These are phyloP conservation scores for Sphenopsis melanotis DNA, from an alignment of 2,797 vertebrate species.

Conservation along the genomic window DNA sequence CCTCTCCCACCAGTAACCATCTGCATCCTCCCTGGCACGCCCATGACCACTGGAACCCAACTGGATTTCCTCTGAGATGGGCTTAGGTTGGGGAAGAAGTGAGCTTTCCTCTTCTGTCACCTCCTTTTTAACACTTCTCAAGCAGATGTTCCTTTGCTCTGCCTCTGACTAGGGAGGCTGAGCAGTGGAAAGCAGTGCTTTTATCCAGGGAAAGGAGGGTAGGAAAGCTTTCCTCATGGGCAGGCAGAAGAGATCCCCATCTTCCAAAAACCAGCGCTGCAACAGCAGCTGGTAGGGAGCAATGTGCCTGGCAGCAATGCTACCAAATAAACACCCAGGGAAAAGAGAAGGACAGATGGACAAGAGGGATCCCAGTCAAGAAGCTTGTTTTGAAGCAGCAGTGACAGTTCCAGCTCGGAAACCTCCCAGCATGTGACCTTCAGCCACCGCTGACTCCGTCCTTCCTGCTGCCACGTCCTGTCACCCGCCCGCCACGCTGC, in stretches of 20 bases:
- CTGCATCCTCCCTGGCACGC: not conserved
- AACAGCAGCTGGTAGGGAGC: not conserved
- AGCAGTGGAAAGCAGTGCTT: not conserved
- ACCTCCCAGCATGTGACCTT: not conserved
- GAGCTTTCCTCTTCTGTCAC: not conserved
- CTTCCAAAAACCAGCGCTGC: not conserved
- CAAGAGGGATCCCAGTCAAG: not conserved
- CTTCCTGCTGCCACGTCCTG: not conserved
- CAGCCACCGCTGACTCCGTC: not conserved
- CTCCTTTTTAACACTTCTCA: not conserved
- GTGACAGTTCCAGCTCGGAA: not conserved
- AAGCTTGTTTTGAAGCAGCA: not conserved
- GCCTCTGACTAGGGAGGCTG: not conserved
- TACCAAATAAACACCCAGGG: not conserved
- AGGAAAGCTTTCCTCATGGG: not conserved
- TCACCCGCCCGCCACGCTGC: accelerated
- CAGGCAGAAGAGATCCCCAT: not conserved
- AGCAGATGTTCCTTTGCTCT: not conserved
- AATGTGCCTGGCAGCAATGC: not conserved
- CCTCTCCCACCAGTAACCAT: not conserved
- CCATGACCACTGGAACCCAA: not conserved
- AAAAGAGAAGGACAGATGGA: not conserved
- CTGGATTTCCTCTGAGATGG: not conserved
- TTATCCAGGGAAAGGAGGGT: not conserved
- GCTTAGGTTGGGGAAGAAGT: not conserved